Conservation (phyloP, 2,113 vertebrate genomes). For the Gobius niger region DNA sequence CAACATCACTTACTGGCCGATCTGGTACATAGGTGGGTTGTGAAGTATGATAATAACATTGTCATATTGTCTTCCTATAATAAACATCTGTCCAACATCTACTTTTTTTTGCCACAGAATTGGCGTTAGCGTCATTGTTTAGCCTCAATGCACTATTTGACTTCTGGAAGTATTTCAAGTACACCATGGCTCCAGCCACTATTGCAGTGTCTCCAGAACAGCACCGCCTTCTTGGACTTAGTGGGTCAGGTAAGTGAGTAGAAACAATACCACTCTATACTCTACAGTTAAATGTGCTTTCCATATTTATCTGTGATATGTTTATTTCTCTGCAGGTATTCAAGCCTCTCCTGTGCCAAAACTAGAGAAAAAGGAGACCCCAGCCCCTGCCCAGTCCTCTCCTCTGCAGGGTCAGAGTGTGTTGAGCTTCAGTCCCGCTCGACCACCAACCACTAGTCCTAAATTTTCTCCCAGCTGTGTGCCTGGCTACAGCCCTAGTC, state of each 20-base stretch:
- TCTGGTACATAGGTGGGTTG: conserved; percentile 95
- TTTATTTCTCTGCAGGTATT: conserved; percentile 68
- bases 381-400: conserved; percentile 76
- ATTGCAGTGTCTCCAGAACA: conserved; percentile 83
- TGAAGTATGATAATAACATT: background rate
- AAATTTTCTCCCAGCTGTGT: conserved; percentile 86
- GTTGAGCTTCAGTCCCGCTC: conserved; percentile 90
- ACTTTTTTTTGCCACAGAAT: conserved; percentile 70
- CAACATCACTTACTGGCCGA: conserved; percentile 88
- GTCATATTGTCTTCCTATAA: background rate
- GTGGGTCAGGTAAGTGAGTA: conserved; percentile 71
- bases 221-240: conserved; percentile 84
- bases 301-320: background rate
- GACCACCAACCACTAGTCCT: conserved; percentile 83
- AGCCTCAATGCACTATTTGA: conserved; percentile 93
- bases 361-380: conserved; percentile 75
- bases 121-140: conserved; percentile 86
- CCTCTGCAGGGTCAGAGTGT: conserved; percentile 90
- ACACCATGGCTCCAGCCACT: conserved; percentile 84
- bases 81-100: background rate
- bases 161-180: conserved; percentile 96
- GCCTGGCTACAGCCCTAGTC: conserved; percentile 83
- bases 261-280: background rate
- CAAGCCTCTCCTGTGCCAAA: conserved; percentile 80
- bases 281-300: background rate